phyloP scores from a whole-genome alignment of 2,888 invertebrate genomes.

The Syrphus vitripennis region DNA sequence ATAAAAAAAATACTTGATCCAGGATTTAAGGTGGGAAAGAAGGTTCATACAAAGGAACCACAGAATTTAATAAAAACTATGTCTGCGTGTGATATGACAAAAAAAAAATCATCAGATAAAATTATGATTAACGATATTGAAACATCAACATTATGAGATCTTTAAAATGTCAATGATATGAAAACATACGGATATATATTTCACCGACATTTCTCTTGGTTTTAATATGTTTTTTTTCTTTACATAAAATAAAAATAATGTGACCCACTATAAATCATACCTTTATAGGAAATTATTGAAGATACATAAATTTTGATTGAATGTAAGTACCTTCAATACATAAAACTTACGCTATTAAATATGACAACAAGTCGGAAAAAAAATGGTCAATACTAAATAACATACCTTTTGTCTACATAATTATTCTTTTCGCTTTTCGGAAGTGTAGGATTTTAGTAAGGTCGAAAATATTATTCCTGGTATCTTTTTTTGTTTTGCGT shows the following conservation, averaged over 20 bases:
- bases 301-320: too few relatives aligned
- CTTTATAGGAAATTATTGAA: too few relatives aligned
- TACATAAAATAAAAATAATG: background rate
- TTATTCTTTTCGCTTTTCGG: too few relatives aligned
- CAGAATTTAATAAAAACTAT: conserved; percentile 49
- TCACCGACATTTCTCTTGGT: background rate
- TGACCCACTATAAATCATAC: background rate
- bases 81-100: conserved; percentile 51
- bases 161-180: background rate
- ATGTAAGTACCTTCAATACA: too few relatives aligned
- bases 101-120: conserved; percentile 58
- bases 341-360: too few relatives aligned
- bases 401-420: too few relatives aligned
- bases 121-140: conserved; percentile 64
- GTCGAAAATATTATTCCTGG: too few relatives aligned
- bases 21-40: background rate
- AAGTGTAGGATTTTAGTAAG: too few relatives aligned
- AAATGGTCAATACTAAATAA: too few relatives aligned
- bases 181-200: background rate
- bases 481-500: too few relatives aligned
- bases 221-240: background rate
- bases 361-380: too few relatives aligned
- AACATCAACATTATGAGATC: conserved; percentile 41
- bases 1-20: conserved; percentile 25
- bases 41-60: conserved; percentile 3